These are phyloP conservation scores for Leucophenga varia DNA, from an alignment of 1,140 invertebrate genomes.

Conservation along the genomic window DNA sequence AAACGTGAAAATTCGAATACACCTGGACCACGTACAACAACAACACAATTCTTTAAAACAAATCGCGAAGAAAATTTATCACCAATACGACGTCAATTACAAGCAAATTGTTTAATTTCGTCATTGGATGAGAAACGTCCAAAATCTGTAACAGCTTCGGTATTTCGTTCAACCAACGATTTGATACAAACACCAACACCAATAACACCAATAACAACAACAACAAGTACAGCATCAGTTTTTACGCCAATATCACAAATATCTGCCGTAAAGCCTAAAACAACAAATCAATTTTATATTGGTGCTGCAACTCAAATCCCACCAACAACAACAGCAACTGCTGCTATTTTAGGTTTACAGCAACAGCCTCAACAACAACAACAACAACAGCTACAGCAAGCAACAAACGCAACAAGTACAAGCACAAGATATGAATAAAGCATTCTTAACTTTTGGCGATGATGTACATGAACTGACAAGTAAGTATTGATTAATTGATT, in stretches of 20 bases:
- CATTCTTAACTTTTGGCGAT: conserved; percentile 84
- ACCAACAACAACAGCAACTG: conserved; percentile 42
- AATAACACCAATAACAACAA: conserved; percentile 9
- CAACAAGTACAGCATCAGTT: conserved; percentile 15
- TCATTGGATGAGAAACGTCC: conserved; percentile 44
- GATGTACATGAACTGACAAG: conserved; percentile 81
- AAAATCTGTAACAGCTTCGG: conserved; percentile 52
- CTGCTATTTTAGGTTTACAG: conserved; percentile 32
- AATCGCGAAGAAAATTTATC: too few relatives aligned
- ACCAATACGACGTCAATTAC: too few relatives aligned
- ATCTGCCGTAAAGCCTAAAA: conserved; percentile 15
- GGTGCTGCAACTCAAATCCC: conserved; percentile 5
- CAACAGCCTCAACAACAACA: conserved; percentile 30
- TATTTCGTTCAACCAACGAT: conserved; percentile 31
- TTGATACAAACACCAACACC: conserved; percentile 13
- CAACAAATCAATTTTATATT: conserved; percentile 6
- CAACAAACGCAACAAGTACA: conserved; percentile 59
- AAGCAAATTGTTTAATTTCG: conserved; percentile 5
- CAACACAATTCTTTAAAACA: conserved; percentile 25
- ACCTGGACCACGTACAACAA: conserved; percentile 36
- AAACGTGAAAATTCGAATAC: conserved; percentile 40
- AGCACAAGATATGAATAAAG: conserved; percentile 91
- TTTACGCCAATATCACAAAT: conserved; percentile 23
- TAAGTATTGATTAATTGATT: too few relatives aligned
- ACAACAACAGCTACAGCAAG: conserved; percentile 46